Percentiles rank a stretch among this genome's conserved stretches.
Conservation (phyloP, 2,888 invertebrate genomes). For the Matsumyia berberina region DNA sequence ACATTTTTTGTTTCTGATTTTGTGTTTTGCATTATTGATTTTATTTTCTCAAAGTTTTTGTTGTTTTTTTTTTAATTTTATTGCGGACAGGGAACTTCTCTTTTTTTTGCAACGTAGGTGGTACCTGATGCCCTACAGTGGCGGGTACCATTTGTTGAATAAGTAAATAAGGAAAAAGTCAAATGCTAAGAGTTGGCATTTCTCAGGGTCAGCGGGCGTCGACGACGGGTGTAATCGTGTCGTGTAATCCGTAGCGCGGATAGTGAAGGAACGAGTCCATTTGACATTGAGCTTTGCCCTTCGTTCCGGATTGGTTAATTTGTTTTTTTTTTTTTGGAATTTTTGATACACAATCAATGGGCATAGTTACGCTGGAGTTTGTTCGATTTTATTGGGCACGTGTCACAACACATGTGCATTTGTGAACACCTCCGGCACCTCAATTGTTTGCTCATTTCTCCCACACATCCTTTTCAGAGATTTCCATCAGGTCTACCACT, state of each 20-base stretch:
- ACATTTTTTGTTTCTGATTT: not conserved
- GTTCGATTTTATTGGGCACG: not conserved
- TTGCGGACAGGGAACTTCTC: no score
- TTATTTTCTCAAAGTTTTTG: conserved; percentile 17
- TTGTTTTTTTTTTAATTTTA: not conserved
- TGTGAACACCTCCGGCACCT: not conserved
- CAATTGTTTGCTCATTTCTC: no score
- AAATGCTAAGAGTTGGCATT: conserved; percentile 2
- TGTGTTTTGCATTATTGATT: conserved; percentile 39
- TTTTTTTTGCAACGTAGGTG: conserved; percentile 3
- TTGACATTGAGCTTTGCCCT: conserved; percentile 70
- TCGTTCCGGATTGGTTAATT: conserved; percentile 35
- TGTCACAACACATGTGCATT: not conserved
- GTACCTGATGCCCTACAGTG: not conserved
- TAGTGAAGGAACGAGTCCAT: conserved; percentile 46
- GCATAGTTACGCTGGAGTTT: not conserved
- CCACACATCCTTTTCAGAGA: no score
- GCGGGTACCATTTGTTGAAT: conserved; percentile 37
- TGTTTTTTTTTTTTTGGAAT: not conserved
- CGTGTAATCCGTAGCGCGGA: conserved; percentile 2
- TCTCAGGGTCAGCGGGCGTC: not conserved
- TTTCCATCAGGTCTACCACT: no score
- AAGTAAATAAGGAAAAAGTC: conserved; percentile 27
- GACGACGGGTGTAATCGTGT: not conserved
- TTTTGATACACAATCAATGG: not conserved